Evolutionary conservation across 1,140 invertebrate genomes (phyloP), one percentile per base, ranked within the genome.

Genomic region (Meloidogyne hapla): DNA sequence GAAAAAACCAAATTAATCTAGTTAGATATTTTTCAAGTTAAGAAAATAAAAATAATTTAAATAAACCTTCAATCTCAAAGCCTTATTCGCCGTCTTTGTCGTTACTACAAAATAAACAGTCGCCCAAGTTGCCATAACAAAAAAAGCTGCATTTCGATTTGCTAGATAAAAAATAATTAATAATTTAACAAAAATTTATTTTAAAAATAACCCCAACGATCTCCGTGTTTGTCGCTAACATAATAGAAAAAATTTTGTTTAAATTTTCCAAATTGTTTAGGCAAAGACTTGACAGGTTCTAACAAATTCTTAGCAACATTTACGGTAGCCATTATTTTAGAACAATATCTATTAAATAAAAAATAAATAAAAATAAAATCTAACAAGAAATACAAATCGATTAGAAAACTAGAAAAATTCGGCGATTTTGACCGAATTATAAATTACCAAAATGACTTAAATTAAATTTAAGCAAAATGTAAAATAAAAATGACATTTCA

Each of bases 31-130:
- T 8, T 33, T 10, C 40, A 42, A 9, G 13, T 12, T 10, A 15
- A 42, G 12, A 15, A 42, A 1, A 10, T 12, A 42, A 48, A 48
- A 56, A n/a, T 5, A n/a, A n/a, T 56, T n/a, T n/a, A 33, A 33
- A 33, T 56, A 56, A 56, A 56, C 48, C 48, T 56, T 56, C 48
- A 56, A 56, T 56, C 48, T n/a, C 48, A 56, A 56, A 56, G 48
- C 48, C n/a, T 18, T 56, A n/a, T 56, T 56, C 48, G n/a, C n/a
- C 48, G n/a, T 56, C n/a, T 56, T 56, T 1, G 48, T 56, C 48
- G 48, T n/a, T 6, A 56, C 48, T 6, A 9, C n/a, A 56, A 6
- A 21, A 21, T 56, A 56, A n/a, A 56, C 48, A 1, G 48, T 56
- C n/a, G 48, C 18, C 48, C 48, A 56, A n/a, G 48, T 56, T n/a